phyloP scores from a whole-genome alignment of 1,140 invertebrate genomes.

The Heliconius nattereri region DNA sequence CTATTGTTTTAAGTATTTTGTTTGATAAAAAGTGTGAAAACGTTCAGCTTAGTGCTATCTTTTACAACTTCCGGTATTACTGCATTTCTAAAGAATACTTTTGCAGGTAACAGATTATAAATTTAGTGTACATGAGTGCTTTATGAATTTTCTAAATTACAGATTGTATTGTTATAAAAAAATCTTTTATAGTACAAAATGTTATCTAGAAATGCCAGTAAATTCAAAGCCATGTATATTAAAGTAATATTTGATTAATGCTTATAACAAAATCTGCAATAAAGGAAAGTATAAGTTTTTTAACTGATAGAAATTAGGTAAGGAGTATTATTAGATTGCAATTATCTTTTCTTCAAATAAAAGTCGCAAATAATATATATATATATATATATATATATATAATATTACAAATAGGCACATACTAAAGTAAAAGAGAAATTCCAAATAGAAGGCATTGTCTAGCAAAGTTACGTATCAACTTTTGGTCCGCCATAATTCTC shows the following conservation, averaged over 20 bases:
- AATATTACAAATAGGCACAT: background rate
- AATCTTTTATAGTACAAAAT: no score
- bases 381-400: no score
- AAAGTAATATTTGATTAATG: no score
- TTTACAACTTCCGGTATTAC: conserved; percentile 1
- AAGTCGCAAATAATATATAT: background rate
- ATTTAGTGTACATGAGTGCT: background rate
- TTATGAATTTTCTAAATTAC: background rate
- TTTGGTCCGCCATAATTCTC: conserved; percentile 34
- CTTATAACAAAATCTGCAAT: no score
- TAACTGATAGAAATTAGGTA: no score
- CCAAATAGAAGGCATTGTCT: conserved; percentile 38
- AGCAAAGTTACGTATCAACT: conserved; percentile 34
- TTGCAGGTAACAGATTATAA: background rate
- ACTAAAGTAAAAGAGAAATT: conserved; percentile 29
- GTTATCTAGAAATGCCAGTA: no score
- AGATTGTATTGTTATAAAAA: no score
- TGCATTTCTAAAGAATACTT: background rate
- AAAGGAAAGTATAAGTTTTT: no score
- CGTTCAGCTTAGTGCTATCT: background rate
- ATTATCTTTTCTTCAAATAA: no score
- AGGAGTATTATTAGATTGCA: background rate
- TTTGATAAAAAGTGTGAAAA: conserved; percentile 3
- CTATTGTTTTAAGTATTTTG: background rate
- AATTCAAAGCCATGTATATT: no score